phyloP scores from a whole-genome alignment of 1,140 invertebrate genomes.

The Ceratosolen solmsi region DNA sequence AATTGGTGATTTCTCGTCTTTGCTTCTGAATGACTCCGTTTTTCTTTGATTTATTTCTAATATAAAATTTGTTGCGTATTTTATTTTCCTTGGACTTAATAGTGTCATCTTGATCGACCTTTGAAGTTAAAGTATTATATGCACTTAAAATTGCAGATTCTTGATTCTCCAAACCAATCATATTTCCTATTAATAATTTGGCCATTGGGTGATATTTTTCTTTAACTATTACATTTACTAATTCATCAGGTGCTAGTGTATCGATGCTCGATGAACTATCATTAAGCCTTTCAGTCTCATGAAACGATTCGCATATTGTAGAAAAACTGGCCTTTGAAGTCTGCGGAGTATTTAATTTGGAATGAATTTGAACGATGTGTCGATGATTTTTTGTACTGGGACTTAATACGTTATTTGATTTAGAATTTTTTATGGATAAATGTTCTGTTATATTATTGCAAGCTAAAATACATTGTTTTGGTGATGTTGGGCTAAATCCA shows the following conservation, averaged over 20 bases:
- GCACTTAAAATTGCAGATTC: slow-evolving; percentile 58
- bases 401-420: slow-evolving; percentile 23
- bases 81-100: slow-evolving; percentile 49
- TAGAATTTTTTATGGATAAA: slow-evolving; percentile 9
- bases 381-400: slow-evolving; percentile 24
- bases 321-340: slow-evolving; percentile 11
- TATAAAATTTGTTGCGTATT: slow-evolving; percentile 49
- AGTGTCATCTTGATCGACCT: slow-evolving; percentile 47
- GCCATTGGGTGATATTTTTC: slow-evolving; percentile 66
- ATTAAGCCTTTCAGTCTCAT: slow-evolving; percentile 39
- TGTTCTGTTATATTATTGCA: neutral
- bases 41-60: slow-evolving; percentile 47
- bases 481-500: slow-evolving; percentile 36
- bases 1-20: slow-evolving; percentile 63
- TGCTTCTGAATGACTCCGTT: slow-evolving; percentile 56
- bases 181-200: slow-evolving; percentile 66
- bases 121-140: slow-evolving; percentile 57
- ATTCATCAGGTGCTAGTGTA: slow-evolving; percentile 63
- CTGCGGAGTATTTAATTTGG: neutral
- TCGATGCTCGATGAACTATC: slow-evolving; percentile 49
- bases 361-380: slow-evolving; percentile 39
- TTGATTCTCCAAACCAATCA: slow-evolving; percentile 64
- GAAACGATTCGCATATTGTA: slow-evolving; percentile 16
- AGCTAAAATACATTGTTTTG: slow-evolving; percentile 15
- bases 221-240: slow-evolving; percentile 65